Base-by-base conservation (phyloP, 1,140 invertebrate species). In the Ectropis grisescens region DNA sequence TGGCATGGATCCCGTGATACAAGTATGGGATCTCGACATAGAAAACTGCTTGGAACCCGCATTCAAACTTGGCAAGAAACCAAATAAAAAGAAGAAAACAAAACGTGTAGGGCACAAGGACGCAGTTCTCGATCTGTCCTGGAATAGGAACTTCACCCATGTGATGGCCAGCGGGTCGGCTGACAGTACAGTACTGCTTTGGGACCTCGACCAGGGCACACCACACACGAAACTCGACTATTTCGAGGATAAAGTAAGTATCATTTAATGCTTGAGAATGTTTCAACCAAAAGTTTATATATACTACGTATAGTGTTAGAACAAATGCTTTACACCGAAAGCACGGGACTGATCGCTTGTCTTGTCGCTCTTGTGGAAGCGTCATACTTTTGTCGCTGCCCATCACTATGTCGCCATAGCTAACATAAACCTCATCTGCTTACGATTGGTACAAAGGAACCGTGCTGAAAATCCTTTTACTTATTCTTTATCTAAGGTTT, bases 21-120 rank as follows among this genome's bases (percentile, higher is more conserved):
- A 95, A 43, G 87, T 98, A 7, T 98, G 96, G 96, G 95, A 99
- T 75, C 75, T 98, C 15, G 96, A 98, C 82, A 85, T 98, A 32
- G 88, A 97, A 32, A 93, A 98, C 62, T 90, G 89, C 42, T 78
- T 98, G 11, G 94, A 96, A 67, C 95, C 97, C 22, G 90, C 89
- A 0, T 92, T 91, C 53, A 90, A 87, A 51, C 81, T 98, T 10
- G 94, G 93, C 2, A 84, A 86, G 29, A 91, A 92, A 50, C 86
- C 87, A n/a, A 93, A 84, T 64, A 91, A 89, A 62, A 94, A 93
- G 68, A 83, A 87, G 56, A 83, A 88, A 45, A 82, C 81, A 13
- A 84, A 86, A 51, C 69, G 83, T 28, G 61, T 90, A 37, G 94
- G 95, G 11, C 96, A 98, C 65, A 92, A 84, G 48, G 93, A 97